Percentiles rank a stretch among this genome's conserved stretches.
These are phyloP conservation scores for Flexamia atlantica DNA, from an alignment of 2,888 invertebrate species.

Conservation along the genomic window DNA sequence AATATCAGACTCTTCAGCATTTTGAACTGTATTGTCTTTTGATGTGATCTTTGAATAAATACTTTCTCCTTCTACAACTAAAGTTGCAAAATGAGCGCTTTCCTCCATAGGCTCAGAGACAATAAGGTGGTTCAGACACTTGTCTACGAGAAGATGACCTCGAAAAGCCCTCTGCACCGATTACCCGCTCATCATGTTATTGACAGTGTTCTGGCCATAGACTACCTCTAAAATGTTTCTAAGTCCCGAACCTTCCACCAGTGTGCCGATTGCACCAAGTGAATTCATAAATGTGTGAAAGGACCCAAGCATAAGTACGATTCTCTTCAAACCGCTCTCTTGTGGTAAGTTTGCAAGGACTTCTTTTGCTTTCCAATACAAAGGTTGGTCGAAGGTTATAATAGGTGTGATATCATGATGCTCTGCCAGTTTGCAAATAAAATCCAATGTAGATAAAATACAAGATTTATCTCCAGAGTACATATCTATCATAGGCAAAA, in stretches of 20 bases:
- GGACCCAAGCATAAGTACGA: conserved; percentile 45
- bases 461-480: conserved; percentile 63
- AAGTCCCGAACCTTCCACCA: neutral
- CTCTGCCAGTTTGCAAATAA: conserved; percentile 49
- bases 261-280: neutral
- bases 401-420: conserved; percentile 58
- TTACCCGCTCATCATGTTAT: too few relatives aligned
- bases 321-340: conserved; percentile 13
- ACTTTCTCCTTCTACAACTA: too few relatives aligned
- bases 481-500: conserved; percentile 65
- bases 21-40: too few relatives aligned
- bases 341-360: neutral
- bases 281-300: neutral
- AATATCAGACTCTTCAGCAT: too few relatives aligned
- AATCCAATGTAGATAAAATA: conserved; percentile 64
- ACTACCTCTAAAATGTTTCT: neutral
- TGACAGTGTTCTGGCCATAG: too few relatives aligned
- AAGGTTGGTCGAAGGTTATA: conserved; percentile 57
- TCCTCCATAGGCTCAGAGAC: too few relatives aligned
- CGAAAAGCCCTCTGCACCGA: too few relatives aligned
- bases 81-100: too few relatives aligned
- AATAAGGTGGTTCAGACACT: too few relatives aligned
- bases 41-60: too few relatives aligned
- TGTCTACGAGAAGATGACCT: too few relatives aligned
- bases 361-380: conserved; percentile 39